phyloP scores from a whole-genome alignment of 2,797 vertebrate genomes.

The Taenioides sp. region DNA sequence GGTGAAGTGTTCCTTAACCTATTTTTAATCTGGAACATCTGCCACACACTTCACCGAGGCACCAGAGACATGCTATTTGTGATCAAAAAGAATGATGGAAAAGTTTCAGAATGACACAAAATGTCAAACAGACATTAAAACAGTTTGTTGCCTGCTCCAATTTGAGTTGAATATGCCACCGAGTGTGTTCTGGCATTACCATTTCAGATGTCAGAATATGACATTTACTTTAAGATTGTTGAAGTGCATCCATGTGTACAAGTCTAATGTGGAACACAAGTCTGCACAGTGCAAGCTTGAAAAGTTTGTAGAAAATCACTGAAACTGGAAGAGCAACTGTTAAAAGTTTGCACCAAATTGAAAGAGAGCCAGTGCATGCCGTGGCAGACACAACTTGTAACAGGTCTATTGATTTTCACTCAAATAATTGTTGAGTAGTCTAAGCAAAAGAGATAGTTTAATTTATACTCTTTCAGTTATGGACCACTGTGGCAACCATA shows the following conservation, averaged over 20 bases:
- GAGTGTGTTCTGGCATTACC: constrained; percentile 5
- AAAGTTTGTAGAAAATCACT: neutral
- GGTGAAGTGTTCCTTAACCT: constrained; percentile 23
- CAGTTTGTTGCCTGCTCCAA: constrained; percentile 22
- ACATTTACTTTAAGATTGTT: constrained; percentile 3
- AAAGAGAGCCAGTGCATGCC: neutral
- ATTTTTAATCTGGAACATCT: constrained; percentile 40
- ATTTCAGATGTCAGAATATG: constrained; percentile 10
- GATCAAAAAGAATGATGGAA: constrained; percentile 23
- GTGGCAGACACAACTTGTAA: neutral
- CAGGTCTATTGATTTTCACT: neutral
- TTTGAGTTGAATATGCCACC: constrained; percentile 15
- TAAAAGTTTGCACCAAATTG: neutral
- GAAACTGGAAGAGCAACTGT: neutral
- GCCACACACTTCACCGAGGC: constrained; percentile 17
- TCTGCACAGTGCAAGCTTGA: neutral
- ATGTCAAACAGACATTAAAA: constrained; percentile 21
- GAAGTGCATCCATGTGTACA: neutral
- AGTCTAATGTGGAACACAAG: neutral
- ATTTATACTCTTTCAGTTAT: neutral
- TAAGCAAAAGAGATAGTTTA: too few species aligned
- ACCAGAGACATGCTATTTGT: constrained; percentile 11
- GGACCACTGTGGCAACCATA: neutral
- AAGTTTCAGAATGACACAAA: constrained; percentile 22
- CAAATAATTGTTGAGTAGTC: neutral